Conservation (phyloP, 92 coral and sea anemone genomes). For the Actinostola sp. region DNA sequence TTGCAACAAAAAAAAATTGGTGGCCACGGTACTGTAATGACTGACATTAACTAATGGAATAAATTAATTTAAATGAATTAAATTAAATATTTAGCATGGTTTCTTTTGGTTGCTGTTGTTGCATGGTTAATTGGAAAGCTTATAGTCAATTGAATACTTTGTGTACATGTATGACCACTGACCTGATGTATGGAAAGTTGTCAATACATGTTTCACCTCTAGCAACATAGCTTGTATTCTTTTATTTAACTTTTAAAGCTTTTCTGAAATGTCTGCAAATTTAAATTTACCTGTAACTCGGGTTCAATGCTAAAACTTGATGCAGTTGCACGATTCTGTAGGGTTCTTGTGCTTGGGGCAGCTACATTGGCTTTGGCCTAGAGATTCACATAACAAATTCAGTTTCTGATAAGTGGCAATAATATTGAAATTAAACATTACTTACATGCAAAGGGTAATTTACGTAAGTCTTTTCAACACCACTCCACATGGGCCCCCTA, state of each 20-base stretch:
- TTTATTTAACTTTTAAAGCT: not conserved
- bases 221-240: not conserved
- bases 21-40: no score
- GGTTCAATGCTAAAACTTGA: constrained; percentile 12
- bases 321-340: constrained; percentile 3
- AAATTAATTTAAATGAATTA: no score
- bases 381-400: not conserved
- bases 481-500: constrained; percentile 48
- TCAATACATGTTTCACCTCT: no score
- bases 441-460: constrained; percentile 48
- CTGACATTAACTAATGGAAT: no score
- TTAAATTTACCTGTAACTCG: constrained; percentile 12
- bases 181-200: no score
- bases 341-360: constrained; percentile 4
- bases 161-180: no score
- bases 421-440: not conserved
- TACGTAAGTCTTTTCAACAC: not conserved
- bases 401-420: not conserved
- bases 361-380: constrained; percentile 14
- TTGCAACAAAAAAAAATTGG: no score
- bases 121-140: no score
- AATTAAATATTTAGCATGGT: no score
- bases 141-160: no score
- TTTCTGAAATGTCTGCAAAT: not conserved
- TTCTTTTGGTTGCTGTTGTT: no score